These are phyloP conservation scores for Marisa cornuarietis DNA, from an alignment of 1,140 invertebrate species.

Conservation along the genomic window DNA sequence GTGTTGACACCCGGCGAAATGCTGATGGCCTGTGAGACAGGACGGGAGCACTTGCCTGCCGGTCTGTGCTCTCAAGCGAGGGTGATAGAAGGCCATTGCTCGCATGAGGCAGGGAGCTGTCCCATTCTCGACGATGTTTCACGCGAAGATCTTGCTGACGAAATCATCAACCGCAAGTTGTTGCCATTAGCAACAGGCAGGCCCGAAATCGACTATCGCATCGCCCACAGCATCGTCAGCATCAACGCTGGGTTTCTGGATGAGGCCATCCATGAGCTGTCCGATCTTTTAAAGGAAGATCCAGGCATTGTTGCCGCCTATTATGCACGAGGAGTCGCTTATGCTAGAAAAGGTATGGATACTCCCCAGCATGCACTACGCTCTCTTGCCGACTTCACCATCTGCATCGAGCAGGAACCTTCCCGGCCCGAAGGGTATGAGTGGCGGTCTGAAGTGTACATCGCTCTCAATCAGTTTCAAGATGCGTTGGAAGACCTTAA, in stretches of 20 bases:
- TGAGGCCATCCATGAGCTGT: constrained; percentile 5
- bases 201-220: constrained; percentile 33
- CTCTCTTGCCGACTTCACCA: constrained; percentile 45
- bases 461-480: constrained; percentile 41
- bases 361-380: constrained; percentile 36
- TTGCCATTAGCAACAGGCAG: constrained; percentile 47
- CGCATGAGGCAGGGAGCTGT: constrained; percentile 19
- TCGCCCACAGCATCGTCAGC: constrained; percentile 25
- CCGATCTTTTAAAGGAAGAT: constrained; percentile 23
- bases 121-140: neutral
- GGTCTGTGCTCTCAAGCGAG: constrained; percentile 40
- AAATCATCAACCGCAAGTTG: constrained; percentile 38
- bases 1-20: constrained; percentile 48
- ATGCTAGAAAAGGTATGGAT: constrained; percentile 39
- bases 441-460: constrained; percentile 52
- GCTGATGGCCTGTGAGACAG: constrained; percentile 43
- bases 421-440: constrained; percentile 44
- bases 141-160: constrained; percentile 40
- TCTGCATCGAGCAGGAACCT: constrained; percentile 39
- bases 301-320: constrained; percentile 37
- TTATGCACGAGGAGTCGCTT: constrained; percentile 43
- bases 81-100: constrained; percentile 20
- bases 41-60: constrained; percentile 32
- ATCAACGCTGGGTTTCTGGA: constrained; percentile 18
- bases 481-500: constrained; percentile 51